Percentiles rank a stretch among this genome's conserved stretches.
Conservation (phyloP, 1,140 invertebrate genomes). For the Sarcophaga bullata region DNA sequence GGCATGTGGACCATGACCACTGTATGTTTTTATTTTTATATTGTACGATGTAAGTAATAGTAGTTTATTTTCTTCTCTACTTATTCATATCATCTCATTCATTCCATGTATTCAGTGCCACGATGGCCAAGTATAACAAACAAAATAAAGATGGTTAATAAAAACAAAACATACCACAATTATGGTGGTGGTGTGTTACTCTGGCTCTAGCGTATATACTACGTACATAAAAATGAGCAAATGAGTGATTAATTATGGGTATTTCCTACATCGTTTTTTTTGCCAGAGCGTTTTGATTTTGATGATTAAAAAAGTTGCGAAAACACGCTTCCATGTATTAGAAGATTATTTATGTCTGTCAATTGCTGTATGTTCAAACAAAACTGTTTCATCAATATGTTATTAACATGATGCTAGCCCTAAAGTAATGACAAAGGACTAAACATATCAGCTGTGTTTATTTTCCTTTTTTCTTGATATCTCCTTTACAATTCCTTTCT, state of each 20-base stretch:
- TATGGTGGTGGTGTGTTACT: background rate
- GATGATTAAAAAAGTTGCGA: too few relatives aligned
- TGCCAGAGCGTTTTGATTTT: too few relatives aligned
- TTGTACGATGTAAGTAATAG: background rate
- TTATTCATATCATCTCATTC: too few relatives aligned
- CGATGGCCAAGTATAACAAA: slow-evolving; percentile 10
- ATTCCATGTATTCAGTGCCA: slow-evolving; percentile 9
- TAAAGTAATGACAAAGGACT: background rate
- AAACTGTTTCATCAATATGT: background rate
- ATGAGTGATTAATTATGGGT: too few relatives aligned
- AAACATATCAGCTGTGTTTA: slow-evolving; percentile 14
- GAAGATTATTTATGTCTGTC: too few relatives aligned
- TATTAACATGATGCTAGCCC: too few relatives aligned
- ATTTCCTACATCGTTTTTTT: too few relatives aligned
- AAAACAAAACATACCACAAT: background rate
- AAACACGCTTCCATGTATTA: too few relatives aligned
- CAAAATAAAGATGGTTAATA: background rate
- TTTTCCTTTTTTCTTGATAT: background rate
- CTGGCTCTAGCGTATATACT: too few relatives aligned
- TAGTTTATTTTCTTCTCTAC: background rate
- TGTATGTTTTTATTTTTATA: background rate
- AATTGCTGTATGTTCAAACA: too few relatives aligned
- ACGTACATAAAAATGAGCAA: too few relatives aligned
- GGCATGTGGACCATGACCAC: background rate
- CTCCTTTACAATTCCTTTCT: too few relatives aligned